Evolutionary conservation across 2,888 invertebrate species (phyloP).

Genomic region (Lottia scabra): DNA sequence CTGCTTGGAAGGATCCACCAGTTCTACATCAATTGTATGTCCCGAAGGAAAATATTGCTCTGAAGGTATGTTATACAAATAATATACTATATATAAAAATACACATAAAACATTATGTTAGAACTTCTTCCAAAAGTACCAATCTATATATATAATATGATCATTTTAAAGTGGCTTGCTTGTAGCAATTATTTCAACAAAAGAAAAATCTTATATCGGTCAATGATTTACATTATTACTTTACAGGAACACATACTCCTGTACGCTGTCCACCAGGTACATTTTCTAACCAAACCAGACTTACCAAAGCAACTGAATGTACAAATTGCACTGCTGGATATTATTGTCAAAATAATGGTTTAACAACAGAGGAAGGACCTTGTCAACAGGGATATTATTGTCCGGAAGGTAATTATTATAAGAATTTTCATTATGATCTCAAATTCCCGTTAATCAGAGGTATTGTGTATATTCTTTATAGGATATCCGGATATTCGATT

Average conservation of each 20-base stretch:
- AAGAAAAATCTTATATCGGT: too few relatives aligned
- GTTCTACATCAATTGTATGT: constrained; percentile 51
- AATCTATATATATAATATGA: too few relatives aligned
- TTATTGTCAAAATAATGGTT: constrained; percentile 60
- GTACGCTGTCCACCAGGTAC: constrained; percentile 59
- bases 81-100: too few relatives aligned
- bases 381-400: constrained; percentile 67
- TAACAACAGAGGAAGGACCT: constrained; percentile 57
- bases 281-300: constrained; percentile 60
- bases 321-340: constrained; percentile 62
- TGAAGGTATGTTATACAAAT: constrained; percentile 37
- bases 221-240: too few relatives aligned
- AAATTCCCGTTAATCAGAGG: too few relatives aligned
- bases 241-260: constrained; percentile 61
- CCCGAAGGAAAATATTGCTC: constrained; percentile 63
- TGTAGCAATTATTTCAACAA: too few relatives aligned
- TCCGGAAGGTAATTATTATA: constrained; percentile 46
- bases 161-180: too few relatives aligned
- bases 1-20: constrained; percentile 57
- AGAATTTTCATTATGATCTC: too few relatives aligned
- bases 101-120: too few relatives aligned
- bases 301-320: constrained; percentile 49
- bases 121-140: too few relatives aligned
- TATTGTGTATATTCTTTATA: too few relatives aligned
- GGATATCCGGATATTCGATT: too few relatives aligned